Evolutionary conservation across 2,888 invertebrate species (phyloP).

Genomic region (Idaea dimidiata): DNA sequence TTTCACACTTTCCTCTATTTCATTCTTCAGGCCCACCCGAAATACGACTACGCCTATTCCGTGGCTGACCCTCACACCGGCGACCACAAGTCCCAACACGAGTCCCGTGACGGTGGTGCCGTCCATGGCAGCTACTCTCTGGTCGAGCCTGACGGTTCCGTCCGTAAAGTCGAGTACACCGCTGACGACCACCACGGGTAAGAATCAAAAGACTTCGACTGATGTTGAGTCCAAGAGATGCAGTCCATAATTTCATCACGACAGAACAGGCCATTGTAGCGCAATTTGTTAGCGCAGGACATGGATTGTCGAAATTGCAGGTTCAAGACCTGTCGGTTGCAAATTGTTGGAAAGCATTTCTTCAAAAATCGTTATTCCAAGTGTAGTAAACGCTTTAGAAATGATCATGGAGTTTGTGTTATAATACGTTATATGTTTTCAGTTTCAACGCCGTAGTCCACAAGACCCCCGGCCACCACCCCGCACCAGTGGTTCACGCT

Average conservation of each 20-base stretch:
- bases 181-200: slow-evolving; percentile 83
- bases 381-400: not conserved
- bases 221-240: not conserved
- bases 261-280: too few species aligned
- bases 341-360: too few species aligned
- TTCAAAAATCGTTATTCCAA: too few species aligned
- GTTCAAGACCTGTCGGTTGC: too few species aligned
- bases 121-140: slow-evolving; percentile 85
- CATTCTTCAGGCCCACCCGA: slow-evolving; percentile 76
- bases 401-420: not conserved
- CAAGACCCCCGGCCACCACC: slow-evolving; percentile 75
- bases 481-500: slow-evolving; percentile 41
- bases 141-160: slow-evolving; percentile 82
- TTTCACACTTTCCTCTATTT: slow-evolving; percentile 7
- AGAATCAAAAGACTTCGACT: slow-evolving; percentile 25
- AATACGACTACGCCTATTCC: slow-evolving; percentile 82
- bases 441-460: slow-evolving; percentile 80
- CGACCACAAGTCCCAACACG: slow-evolving; percentile 82
- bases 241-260: too few species aligned
- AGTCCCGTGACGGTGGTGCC: slow-evolving; percentile 82
- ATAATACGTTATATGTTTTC: slow-evolving; percentile 29
- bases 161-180: slow-evolving; percentile 83
- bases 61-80: slow-evolving; percentile 83
- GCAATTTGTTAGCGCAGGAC: too few species aligned
- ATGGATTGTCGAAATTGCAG: too few species aligned